A percentile compares a stretch with the other conserved stretches of the same genome.
phyloP scores from a whole-genome alignment of 1,140 invertebrate genomes.

The Lasioglossum baleicum region DNA sequence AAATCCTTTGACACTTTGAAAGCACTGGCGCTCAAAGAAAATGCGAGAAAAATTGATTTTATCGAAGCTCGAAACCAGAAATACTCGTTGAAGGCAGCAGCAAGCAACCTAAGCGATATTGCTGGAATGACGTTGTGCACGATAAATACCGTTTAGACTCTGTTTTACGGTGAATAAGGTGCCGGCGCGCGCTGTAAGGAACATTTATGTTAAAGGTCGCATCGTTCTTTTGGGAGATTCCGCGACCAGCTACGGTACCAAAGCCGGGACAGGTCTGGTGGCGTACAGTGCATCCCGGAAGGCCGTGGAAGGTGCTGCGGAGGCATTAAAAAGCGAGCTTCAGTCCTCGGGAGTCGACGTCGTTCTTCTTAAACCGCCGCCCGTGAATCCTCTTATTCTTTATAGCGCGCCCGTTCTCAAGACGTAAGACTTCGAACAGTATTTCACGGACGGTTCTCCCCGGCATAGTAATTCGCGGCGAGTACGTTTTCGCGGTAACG shows the following conservation, averaged over 20 bases:
- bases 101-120: too few relatives aligned
- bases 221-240: conserved; percentile 78
- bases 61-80: too few relatives aligned
- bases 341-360: conserved; percentile 86
- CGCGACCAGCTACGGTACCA: conserved; percentile 66
- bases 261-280: conserved; percentile 81
- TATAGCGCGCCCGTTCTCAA: conserved; percentile 82
- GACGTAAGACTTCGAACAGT: conserved; percentile 71
- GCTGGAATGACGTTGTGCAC: not conserved
- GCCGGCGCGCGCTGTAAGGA: not conserved
- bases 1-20: too few relatives aligned
- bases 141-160: not conserved
- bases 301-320: conserved; percentile 87
- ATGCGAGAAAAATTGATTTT: too few relatives aligned
- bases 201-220: conserved; percentile 70
- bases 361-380: conserved; percentile 87
- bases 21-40: too few relatives aligned
- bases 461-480: not conserved
- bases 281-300: conserved; percentile 85
- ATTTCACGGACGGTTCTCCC: not conserved
- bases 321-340: conserved; percentile 85
- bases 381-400: conserved; percentile 84
- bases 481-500: too few relatives aligned
- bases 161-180: not conserved
- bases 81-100: too few relatives aligned